These are phyloP conservation scores for Solenopsis fugax DNA, from an alignment of 1,140 invertebrate genomes.

Conservation along the genomic window DNA sequence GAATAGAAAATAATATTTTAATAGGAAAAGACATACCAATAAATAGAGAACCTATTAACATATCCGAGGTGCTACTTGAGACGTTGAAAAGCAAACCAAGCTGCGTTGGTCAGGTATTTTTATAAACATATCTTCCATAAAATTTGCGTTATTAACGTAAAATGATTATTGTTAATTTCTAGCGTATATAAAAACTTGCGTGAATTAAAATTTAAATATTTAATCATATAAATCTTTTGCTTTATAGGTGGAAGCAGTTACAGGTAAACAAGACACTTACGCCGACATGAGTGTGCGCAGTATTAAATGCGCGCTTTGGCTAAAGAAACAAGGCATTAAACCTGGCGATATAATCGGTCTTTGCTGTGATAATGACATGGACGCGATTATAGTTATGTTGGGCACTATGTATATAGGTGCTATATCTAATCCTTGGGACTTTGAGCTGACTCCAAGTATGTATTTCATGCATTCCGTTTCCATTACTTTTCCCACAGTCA, in stretches of 20 bases:
- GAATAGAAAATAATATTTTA: slow-evolving; percentile 37
- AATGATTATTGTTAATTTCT: background rate
- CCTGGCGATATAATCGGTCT: slow-evolving; percentile 40
- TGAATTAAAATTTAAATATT: background rate
- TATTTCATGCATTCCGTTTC: background rate
- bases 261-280: slow-evolving; percentile 17
- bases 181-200: background rate
- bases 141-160: background rate
- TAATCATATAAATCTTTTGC: background rate
- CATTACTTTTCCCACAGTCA: background rate
- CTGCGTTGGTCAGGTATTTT: slow-evolving; percentile 34
- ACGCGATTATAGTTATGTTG: slow-evolving; percentile 21
- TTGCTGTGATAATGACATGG: slow-evolving; percentile 1
- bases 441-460: slow-evolving; percentile 20
- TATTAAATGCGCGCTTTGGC: slow-evolving; percentile 53
- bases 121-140: background rate
- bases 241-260: slow-evolving; percentile 21
- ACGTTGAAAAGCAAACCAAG: slow-evolving; percentile 24
- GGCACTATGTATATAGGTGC: slow-evolving; percentile 38
- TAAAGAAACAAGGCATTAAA: slow-evolving; percentile 30
- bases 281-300: slow-evolving; percentile 38
- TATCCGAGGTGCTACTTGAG: slow-evolving; percentile 17
- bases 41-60: background rate
- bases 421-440: slow-evolving; percentile 17
- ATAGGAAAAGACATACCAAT: slow-evolving; percentile 25